Base-by-base conservation (phyloP, 2,113 vertebrate species). In the Pygoscelis antarcticus region DNA sequence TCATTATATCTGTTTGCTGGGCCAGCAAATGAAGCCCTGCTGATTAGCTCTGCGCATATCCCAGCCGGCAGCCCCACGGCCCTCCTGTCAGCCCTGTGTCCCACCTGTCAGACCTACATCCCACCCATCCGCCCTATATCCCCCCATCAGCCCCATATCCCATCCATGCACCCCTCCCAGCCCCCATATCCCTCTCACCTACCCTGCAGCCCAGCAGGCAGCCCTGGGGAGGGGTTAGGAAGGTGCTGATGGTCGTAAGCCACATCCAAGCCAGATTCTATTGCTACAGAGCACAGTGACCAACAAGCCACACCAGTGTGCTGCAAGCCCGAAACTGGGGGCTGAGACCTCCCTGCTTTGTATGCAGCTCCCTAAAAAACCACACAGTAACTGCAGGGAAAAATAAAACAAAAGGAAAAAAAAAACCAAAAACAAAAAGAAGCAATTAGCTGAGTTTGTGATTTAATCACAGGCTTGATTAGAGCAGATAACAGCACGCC, bases 351-450 rank as follows among this genome's bases (percentile, higher is more conserved):
- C 26, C 16, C 61, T 38, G 42, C 26, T 62, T 16, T 44, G 46
- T 17, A 12, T 10, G 26, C 55, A 57, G 27, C 20, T 30, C 55
- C 36, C 61, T 52, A 26, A 38, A 69, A 26, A 66, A 14, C 2
- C 5, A 13, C 20, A 30, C 7, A 27, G 17, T 13, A 74, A 62
- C 26, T n/a, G 60, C 22, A n/a, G 34, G 44, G 52, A 12, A 54
- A 58, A 42, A 42, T 42, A 22, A 27, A 30, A 22, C 17, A 36
- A 40, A 42, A 42, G 42, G 21, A 8, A 51, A 21, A 58, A 23
- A 17, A 36, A 32, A 18, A 15, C 19, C 38, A 15, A 5, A 0
- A 6, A 4, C 4, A 8, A 4, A 5, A 13, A 6, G 15, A 29
- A 60, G 26, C 26, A 51, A 22, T 80, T 69, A 58, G 34, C 34